These are phyloP conservation scores for Tipula confusa DNA, from an alignment of 2,888 invertebrate species.

Conservation along the genomic window DNA sequence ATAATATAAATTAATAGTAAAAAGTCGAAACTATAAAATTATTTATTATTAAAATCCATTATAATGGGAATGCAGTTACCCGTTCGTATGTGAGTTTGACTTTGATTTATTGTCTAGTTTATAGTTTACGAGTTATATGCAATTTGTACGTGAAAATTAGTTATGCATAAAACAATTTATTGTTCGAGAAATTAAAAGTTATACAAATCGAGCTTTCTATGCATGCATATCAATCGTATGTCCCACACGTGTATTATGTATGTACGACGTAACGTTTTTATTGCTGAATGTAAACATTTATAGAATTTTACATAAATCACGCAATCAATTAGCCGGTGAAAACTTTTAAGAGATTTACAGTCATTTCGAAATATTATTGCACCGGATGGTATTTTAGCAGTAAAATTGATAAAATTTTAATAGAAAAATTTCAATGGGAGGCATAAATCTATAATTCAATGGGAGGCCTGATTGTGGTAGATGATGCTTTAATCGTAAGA, in stretches of 20 bases:
- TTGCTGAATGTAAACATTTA: neutral
- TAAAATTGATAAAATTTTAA: too few relatives aligned
- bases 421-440: too few relatives aligned
- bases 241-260: neutral
- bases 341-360: neutral
- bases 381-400: too few relatives aligned
- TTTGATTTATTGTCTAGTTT: conserved; percentile 25
- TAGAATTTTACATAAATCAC: neutral
- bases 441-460: too few relatives aligned
- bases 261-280: neutral
- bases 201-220: neutral
- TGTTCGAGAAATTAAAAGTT: neutral
- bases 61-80: neutral
- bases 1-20: neutral
- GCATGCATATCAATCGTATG: neutral
- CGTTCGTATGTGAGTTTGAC: neutral
- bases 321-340: neutral
- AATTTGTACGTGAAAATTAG: conserved; percentile 1
- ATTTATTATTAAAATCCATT: neutral
- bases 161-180: neutral
- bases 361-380: too few relatives aligned
- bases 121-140: neutral
- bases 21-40: neutral
- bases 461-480: too few relatives aligned
- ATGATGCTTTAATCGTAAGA: too few relatives aligned